phyloP scores from a whole-genome alignment of 2,113 vertebrate species.

The Anoplopoma fimbria region DNA sequence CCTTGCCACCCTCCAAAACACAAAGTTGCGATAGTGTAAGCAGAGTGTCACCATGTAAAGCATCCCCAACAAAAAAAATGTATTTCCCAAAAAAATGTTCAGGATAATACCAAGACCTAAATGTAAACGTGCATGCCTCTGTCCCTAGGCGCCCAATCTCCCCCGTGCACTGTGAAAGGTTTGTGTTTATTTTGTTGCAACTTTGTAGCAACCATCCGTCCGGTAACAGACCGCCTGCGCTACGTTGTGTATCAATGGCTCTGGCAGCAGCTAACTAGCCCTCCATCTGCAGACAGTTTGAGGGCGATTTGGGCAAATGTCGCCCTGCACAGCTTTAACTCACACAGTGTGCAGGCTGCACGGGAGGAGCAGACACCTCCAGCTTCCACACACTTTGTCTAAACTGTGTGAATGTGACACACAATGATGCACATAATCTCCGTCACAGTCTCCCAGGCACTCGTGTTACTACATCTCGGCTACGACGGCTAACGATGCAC shows the following conservation, averaged over 20 bases:
- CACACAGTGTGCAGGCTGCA: neutral
- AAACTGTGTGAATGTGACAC: conserved; percentile 50
- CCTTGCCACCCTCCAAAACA: conserved; percentile 59
- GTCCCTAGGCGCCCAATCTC: too few species aligned
- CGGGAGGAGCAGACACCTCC: conserved; percentile 7
- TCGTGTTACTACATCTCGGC: conserved; percentile 80
- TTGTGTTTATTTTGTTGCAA: conserved; percentile 59
- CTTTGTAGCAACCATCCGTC: conserved; percentile 41
- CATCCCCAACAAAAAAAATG: conserved; percentile 8
- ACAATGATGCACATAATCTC: conserved; percentile 70
- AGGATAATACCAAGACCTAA: neutral
- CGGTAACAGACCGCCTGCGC: conserved; percentile 60
- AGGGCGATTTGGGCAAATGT: conserved; percentile 60
- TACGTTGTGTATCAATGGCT: conserved; percentile 66
- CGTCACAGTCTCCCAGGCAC: conserved; percentile 81
- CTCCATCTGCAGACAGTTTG: conserved; percentile 67
- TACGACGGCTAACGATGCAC: conserved; percentile 79
- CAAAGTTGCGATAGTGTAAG: conserved; percentile 61
- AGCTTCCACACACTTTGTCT: neutral
- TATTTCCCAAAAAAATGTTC: conserved; percentile 1
- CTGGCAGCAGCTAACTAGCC: conserved; percentile 74
- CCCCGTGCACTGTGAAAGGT: neutral
- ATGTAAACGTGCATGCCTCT: too few species aligned
- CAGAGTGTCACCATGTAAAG: conserved; percentile 38
- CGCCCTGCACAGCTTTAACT: conserved; percentile 30